Evolutionary conservation across 2,797 vertebrate species (phyloP), one percentile per base, ranked within the genome.

Genomic region (Sparus aurata): DNA sequence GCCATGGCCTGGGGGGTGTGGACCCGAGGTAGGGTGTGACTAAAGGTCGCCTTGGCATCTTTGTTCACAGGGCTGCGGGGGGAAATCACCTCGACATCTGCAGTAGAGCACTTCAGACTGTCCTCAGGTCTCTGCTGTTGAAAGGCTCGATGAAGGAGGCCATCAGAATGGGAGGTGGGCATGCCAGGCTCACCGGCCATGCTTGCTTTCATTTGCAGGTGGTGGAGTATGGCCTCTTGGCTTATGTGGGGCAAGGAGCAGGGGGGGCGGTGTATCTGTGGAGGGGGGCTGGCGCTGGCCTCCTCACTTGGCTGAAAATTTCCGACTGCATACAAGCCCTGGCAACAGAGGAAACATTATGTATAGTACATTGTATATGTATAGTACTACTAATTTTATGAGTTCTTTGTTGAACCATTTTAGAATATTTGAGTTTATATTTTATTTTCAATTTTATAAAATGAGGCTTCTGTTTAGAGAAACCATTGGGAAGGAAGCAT

Each of bases 321-420:
- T 58, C 98, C 98, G 55, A 99, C 98, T 41, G 98, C 98, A 83
- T 98, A 98, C 52, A 98, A 87, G 4, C 98, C 97, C 98, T 99
- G 82, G 23, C 57, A 80, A 89, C 78, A 95, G 8, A 94, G 69
- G 9, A 60, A 13, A 45, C 6, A 75, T 43, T 22, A 25, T 17
- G 13, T 5, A 50, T 0, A 43, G 41, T 23, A 20, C 6, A 46
- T 60, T n/a, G n/a, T n/a, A n/a, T 22, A 25, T 17, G 13, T 5
- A 50, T 0, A 43, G 41, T 23, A 20, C 38, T 46, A 12, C n/a
- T 6, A 12, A 20, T 8, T 12, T 34, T 2, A 23, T 12, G 20
- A 43, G 30, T 50, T 41, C 2, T 18, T 45, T 58, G 20, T 45
- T 3, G 2, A 45, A 58, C 7, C 2, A 59, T 9, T 60, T 13